Conservation (phyloP, 2,888 invertebrate species). For the Phyllotreta striolata region DNA sequence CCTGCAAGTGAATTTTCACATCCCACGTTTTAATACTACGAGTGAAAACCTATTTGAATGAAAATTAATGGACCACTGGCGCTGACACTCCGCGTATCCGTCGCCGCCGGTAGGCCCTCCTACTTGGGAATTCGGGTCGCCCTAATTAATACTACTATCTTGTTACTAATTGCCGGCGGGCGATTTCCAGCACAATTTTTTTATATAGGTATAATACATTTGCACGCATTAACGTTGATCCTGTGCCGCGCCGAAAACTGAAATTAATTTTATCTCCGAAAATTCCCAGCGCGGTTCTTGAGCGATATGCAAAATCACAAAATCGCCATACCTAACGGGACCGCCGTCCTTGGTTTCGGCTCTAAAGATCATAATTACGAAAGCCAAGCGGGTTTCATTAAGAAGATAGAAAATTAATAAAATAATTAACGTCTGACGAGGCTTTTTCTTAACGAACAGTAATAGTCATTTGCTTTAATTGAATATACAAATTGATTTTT, state of each 20-base stretch:
- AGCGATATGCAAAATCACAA: constrained; percentile 13
- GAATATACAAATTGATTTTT: constrained; percentile 33
- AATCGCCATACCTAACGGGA: constrained; percentile 7
- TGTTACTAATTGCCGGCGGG: too few relatives aligned
- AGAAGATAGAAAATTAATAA: constrained; percentile 31
- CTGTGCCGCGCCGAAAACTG: background rate
- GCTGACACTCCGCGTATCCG: too few relatives aligned
- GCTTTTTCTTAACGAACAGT: constrained; percentile 33
- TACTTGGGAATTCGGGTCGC: too few relatives aligned
- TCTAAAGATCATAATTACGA: constrained; percentile 30
- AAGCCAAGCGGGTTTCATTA: constrained; percentile 31
- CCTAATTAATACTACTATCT: too few relatives aligned
- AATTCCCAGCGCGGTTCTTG: background rate
- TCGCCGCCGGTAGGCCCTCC: too few relatives aligned
- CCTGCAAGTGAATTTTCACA: too few relatives aligned
- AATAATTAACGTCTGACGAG: constrained; percentile 36
- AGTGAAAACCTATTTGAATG: too few relatives aligned
- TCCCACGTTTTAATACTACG: too few relatives aligned
- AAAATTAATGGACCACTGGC: too few relatives aligned
- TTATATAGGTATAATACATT: too few relatives aligned
- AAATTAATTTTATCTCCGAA: constrained; percentile 15
- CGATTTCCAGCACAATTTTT: too few relatives aligned
- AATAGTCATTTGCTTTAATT: constrained; percentile 29
- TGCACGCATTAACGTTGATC: too few relatives aligned
- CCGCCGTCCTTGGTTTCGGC: constrained; percentile 16